These are phyloP conservation scores for Pseudochirops corinnae DNA, from an alignment of 2,797 vertebrate species.

Conservation along the genomic window DNA sequence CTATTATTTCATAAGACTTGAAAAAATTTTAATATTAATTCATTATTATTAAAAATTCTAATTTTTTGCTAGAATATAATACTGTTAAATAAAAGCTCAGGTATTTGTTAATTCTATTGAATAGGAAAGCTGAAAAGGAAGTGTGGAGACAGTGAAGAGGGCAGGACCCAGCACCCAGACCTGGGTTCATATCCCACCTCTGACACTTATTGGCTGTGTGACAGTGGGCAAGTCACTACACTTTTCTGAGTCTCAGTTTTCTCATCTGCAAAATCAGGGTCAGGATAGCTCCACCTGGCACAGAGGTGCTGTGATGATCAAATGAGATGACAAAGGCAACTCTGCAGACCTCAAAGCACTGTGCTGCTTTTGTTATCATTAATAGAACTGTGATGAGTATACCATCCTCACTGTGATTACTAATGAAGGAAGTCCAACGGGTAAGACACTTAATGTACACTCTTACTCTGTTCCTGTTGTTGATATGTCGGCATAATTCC, in stretches of 20 bases:
- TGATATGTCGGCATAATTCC: constrained; percentile 92
- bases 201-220: background rate
- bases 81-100: background rate
- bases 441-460: constrained; percentile 1
- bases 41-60: constrained; percentile 12
- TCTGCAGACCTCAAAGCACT: background rate
- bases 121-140: constrained; percentile 8
- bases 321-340: background rate
- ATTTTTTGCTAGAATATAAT: constrained; percentile 24
- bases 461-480: constrained; percentile 93
- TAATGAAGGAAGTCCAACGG: constrained; percentile 1
- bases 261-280: background rate
- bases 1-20: background rate
- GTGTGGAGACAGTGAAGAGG: background rate
- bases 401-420: background rate
- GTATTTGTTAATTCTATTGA: background rate
- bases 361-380: background rate
- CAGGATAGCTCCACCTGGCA: background rate
- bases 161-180: background rate
- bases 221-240: background rate
- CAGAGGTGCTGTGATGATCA: background rate
- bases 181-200: background rate
- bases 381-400: background rate
- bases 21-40: constrained; percentile 32
- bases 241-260: background rate